A percentile compares a stretch with the other conserved stretches of the same genome.
Conservation (phyloP, 2,113 vertebrate species). For the Zosterops borbonicus region DNA sequence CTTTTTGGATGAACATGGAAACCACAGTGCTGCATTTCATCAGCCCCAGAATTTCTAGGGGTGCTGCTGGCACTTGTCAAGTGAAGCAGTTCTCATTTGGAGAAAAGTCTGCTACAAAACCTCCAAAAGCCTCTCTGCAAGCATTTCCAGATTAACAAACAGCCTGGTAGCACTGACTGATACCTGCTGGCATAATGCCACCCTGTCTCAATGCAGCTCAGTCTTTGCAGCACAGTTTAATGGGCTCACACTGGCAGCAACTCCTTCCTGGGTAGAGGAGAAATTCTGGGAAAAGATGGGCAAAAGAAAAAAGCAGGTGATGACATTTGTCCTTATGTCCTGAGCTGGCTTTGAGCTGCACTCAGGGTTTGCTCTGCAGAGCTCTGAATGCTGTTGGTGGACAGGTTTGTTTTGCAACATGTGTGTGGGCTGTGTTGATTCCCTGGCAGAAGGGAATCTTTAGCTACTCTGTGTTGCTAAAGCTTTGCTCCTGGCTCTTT, state of each 20-base stretch:
- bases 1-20: not conserved
- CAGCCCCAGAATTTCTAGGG: not conserved
- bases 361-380: not conserved
- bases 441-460: conserved; percentile 32
- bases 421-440: conserved; percentile 21
- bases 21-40: not conserved
- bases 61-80: not conserved
- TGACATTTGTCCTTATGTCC: not conserved
- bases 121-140: not conserved
- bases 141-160: not conserved
- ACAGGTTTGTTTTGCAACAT: conserved; percentile 41
- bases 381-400: conserved; percentile 15
- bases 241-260: not conserved
- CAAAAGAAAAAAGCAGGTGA: not conserved
- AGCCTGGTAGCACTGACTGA: not conserved
- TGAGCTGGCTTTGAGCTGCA: not conserved
- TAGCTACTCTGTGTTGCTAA: not conserved
- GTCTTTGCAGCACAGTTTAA: not conserved
- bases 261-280: conserved; percentile 1
- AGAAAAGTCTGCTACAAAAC: not conserved
- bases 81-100: not conserved
- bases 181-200: conserved; percentile 22
- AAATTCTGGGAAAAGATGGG: not conserved
- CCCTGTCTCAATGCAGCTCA: not conserved
- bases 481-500: conserved; percentile 54